phyloP scores from a whole-genome alignment of 2,113 vertebrate genomes.

The Tichodroma muraria region DNA sequence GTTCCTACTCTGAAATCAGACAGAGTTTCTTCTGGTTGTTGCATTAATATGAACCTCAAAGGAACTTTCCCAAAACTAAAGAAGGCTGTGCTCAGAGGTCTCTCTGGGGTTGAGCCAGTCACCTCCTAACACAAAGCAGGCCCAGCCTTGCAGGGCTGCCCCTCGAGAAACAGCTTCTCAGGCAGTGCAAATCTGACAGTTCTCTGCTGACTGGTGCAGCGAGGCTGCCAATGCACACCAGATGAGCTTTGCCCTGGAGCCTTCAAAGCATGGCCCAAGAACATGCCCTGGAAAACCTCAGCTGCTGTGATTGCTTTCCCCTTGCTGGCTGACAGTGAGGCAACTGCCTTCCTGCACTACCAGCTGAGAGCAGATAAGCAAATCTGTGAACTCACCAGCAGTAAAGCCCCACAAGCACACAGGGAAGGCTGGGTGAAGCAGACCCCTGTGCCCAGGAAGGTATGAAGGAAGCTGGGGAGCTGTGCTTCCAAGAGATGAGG shows the following conservation, averaged over 20 bases:
- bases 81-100: background rate
- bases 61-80: background rate
- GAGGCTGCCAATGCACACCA: background rate
- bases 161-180: background rate
- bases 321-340: background rate
- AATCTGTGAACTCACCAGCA: background rate
- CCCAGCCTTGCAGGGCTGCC: background rate
- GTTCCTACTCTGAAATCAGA: background rate
- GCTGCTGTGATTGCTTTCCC: background rate
- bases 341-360: fast-evolving
- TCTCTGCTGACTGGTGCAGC: background rate
- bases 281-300: background rate
- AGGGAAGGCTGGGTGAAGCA: background rate
- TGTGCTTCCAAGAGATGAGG: background rate
- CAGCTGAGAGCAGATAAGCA: fast-evolving
- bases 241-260: background rate
- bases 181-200: background rate
- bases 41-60: background rate
- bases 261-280: background rate
- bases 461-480: background rate
- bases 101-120: background rate
- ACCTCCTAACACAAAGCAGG: background rate
- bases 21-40: background rate
- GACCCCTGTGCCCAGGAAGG: fast-evolving
- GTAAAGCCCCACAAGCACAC: fast-evolving